Base-by-base conservation (phyloP, 2,113 vertebrate species). In the Lepisosteus oculatus region DNA sequence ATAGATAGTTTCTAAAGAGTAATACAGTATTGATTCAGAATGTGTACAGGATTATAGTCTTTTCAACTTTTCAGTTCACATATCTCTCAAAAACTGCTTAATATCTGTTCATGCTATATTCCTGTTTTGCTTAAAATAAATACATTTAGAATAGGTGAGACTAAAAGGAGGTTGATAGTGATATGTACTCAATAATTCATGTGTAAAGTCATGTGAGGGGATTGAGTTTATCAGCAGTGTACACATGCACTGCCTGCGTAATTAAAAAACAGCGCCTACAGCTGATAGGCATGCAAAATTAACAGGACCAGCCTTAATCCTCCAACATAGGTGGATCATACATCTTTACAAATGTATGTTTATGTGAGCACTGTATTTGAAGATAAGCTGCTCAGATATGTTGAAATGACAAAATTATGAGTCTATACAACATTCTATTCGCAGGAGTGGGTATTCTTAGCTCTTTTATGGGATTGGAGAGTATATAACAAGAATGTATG, bases 211-310 rank as follows among this genome's bases (percentile, higher is more conserved):
- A 3, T 59, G 78, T 61, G 66, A 74, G 79, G 76, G 76, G 55
- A 44, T 77, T 55, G 82, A 69, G 77, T 85, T 85, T 85, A 85
- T 82, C 79, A 83, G 79, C 66, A 67, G 15, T 72, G 81, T 76
- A 81, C 80, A 83, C 43, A 65, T 42, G 11, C 72, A 71, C 11
- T 43, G 57, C 61, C 15, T 2, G 0, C 85, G 81, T 81, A 84
- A 82, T 79, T 74, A 64, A 44, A 47, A 64, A 80, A 76, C 77
- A 62, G 8, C 43, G 12, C 61, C 64, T 13, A 29, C 69, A 78
- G 73, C 55, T 84, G 70, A 69, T 76, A 72, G 66, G 42, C 55
- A 12, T 45, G 56, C 47, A n/a, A 55, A 69, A 29, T 69, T 42
- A 69, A 43, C 42, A 4, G 12, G 13, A 43, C n/a, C 55, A 9